A percentile compares a stretch with the other conserved stretches of the same genome.
Evolutionary conservation across 1,140 invertebrate species (phyloP).

Genomic region (Drosophila pachea): DNA sequence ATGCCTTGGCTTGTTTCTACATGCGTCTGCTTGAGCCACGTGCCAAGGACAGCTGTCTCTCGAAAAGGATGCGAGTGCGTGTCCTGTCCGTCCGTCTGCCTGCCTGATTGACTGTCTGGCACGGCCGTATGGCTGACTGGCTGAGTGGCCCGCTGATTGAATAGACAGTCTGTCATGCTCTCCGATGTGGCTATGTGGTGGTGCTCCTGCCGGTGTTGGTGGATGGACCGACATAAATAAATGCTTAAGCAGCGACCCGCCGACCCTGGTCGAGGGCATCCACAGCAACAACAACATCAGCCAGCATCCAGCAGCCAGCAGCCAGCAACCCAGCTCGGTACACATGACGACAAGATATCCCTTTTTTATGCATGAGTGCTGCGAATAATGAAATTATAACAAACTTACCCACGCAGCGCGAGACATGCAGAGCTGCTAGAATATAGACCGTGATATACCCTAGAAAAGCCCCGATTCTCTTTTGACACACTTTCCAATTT

Average conservation of each 20-base stretch:
- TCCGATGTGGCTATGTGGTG: too few species aligned
- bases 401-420: slow-evolving; percentile 10
- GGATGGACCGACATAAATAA: slow-evolving; percentile 28
- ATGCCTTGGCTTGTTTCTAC: background rate
- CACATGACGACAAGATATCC: slow-evolving; percentile 60
- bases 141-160: slow-evolving; percentile 46
- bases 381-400: slow-evolving; percentile 74
- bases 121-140: slow-evolving; percentile 16
- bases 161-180: slow-evolving; percentile 42
- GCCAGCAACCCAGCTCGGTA: slow-evolving; percentile 9
- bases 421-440: background rate
- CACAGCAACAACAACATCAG: too few species aligned
- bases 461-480: too few species aligned
- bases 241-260: slow-evolving; percentile 24
- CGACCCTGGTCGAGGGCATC: slow-evolving; percentile 31
- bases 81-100: slow-evolving; percentile 21
- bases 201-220: slow-evolving; percentile 2
- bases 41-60: slow-evolving; percentile 34
- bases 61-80: slow-evolving; percentile 21
- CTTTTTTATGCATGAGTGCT: slow-evolving; percentile 72
- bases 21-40: slow-evolving; percentile 26
- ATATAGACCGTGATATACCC: slow-evolving; percentile 1
- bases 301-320: slow-evolving; percentile 25
- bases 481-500: too few species aligned
- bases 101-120: slow-evolving; percentile 49